A percentile compares a stretch with the other conserved stretches of the same genome.
These are phyloP conservation scores for Dicentrarchus labrax DNA, from an alignment of 2,113 vertebrate genomes.

Conservation along the genomic window DNA sequence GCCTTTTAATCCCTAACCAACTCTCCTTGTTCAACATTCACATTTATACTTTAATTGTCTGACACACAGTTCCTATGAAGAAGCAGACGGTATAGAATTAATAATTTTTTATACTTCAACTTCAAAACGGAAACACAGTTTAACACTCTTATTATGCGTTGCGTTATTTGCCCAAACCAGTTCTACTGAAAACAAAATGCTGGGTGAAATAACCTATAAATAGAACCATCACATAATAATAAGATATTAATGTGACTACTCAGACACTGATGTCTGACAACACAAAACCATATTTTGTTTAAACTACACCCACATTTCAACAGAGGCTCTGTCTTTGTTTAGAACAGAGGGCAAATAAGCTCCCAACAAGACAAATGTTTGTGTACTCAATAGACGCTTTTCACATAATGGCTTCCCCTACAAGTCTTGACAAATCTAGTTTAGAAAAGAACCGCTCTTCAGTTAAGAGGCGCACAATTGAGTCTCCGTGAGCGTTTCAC, in stretches of 20 bases:
- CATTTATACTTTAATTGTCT: constrained; percentile 7
- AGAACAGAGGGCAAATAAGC: constrained; percentile 50
- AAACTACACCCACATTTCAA: constrained; percentile 54
- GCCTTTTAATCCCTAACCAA: constrained; percentile 3
- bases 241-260: constrained; percentile 14
- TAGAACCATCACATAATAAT: neutral
- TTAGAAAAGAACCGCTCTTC: constrained; percentile 54
- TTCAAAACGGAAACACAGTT: neutral
- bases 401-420: constrained; percentile 60
- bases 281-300: constrained; percentile 54
- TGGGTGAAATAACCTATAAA: neutral
- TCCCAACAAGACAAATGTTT: constrained; percentile 63
- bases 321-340: constrained; percentile 27
- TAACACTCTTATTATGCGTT: constrained; percentile 10
- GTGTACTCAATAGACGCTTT: constrained; percentile 55
- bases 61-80: neutral
- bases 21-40: constrained; percentile 14
- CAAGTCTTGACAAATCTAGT: constrained; percentile 81
- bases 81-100: neutral
- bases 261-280: constrained; percentile 6
- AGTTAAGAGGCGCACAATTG: constrained; percentile 44
- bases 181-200: constrained; percentile 17
- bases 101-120: neutral
- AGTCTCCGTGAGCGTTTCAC: constrained; percentile 15
- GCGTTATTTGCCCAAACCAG: constrained; percentile 18